These are phyloP conservation scores for Apotomis betuletana DNA, from an alignment of 2,888 invertebrate genomes.

Conservation along the genomic window DNA sequence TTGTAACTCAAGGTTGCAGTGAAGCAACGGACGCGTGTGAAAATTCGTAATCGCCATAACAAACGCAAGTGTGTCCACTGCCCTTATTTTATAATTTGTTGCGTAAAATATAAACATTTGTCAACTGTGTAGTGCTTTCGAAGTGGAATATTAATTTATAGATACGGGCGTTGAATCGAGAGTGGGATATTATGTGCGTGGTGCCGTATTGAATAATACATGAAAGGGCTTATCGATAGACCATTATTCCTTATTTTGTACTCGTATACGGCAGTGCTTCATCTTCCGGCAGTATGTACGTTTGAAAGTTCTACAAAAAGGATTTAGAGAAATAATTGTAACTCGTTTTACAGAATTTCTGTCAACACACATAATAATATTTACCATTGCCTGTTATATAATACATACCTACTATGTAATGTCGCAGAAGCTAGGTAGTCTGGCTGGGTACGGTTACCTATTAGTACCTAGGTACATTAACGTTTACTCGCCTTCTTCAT, in stretches of 20 bases:
- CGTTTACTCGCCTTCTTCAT: too few relatives aligned
- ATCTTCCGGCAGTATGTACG: background rate
- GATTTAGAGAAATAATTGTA: too few relatives aligned
- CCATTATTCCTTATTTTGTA: background rate
- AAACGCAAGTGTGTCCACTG: constrained; percentile 45
- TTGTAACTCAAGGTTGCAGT: constrained; percentile 63
- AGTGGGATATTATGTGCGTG: constrained; percentile 21
- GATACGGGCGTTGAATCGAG: constrained; percentile 22
- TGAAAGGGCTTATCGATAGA: background rate
- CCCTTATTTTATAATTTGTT: constrained; percentile 56
- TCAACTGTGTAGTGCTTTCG: constrained; percentile 27
- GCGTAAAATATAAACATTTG: constrained; percentile 46
- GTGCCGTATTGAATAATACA: constrained; percentile 16
- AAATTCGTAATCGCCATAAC: constrained; percentile 54
- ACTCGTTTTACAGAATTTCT: too few relatives aligned
- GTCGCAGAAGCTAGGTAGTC: too few relatives aligned
- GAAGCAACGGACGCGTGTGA: constrained; percentile 66
- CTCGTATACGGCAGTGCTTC: background rate
- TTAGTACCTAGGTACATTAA: too few relatives aligned
- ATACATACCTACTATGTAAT: too few relatives aligned
- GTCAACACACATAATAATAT: too few relatives aligned
- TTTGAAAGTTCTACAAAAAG: too few relatives aligned
- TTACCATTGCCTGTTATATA: too few relatives aligned
- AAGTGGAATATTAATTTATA: constrained; percentile 33
- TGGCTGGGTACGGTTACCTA: too few relatives aligned